These are phyloP conservation scores for Eurypyga helias DNA, from an alignment of 2,113 vertebrate species.

Conservation along the genomic window DNA sequence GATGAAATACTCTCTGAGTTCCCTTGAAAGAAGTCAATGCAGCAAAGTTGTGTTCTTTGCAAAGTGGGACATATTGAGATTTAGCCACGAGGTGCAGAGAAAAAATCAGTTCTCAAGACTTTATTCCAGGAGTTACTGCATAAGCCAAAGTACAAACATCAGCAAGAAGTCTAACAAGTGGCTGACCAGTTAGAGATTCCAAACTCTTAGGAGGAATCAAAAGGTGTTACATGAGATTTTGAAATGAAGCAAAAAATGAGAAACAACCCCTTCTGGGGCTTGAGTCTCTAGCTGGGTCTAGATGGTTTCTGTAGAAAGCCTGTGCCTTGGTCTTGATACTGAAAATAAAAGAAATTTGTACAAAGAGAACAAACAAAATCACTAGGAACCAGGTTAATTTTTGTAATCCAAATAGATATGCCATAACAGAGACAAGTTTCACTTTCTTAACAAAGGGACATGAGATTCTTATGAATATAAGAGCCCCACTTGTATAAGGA, in stretches of 20 bases:
- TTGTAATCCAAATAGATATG: background rate
- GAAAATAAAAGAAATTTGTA: background rate
- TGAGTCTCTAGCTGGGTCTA: background rate
- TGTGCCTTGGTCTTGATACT: background rate
- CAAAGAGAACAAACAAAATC: background rate
- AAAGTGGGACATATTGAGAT: background rate
- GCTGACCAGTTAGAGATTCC: background rate
- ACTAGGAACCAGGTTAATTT: background rate
- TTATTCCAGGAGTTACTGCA: background rate
- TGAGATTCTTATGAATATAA: background rate
- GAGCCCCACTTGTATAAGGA: accelerated
- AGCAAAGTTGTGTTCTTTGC: background rate
- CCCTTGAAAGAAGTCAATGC: background rate
- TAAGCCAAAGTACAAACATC: background rate
- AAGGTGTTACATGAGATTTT: background rate
- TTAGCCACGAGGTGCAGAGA: background rate
- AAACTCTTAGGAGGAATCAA: background rate
- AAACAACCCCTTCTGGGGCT: background rate
- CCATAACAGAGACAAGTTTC: background rate
- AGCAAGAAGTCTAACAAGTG: background rate
- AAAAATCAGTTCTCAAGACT: background rate
- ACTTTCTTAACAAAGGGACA: background rate
- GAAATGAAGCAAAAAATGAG: background rate
- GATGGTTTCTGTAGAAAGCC: background rate
- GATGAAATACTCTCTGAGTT: background rate